A percentile compares a stretch with the other conserved stretches of the same genome.
Conservation (phyloP, 2,113 vertebrate species). For the Lethenteron reissneri region DNA sequence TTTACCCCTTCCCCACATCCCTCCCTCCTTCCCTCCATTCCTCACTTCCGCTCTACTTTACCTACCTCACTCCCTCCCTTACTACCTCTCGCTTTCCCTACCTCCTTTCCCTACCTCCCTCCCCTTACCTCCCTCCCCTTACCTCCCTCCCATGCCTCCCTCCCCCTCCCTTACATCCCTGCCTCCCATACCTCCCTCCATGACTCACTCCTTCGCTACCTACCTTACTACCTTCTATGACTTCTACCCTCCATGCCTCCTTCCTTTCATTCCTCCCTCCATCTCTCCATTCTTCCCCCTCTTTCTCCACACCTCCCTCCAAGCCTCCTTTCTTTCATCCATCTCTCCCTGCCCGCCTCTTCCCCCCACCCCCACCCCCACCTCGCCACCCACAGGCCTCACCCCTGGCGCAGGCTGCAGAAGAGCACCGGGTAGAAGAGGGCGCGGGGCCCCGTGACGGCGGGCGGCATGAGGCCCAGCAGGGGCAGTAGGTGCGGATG, state of each 20-base stretch:
- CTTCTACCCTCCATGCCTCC: not conserved
- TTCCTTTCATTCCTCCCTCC: not conserved
- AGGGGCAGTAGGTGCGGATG: slow-evolving; percentile 71
- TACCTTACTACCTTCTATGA: not conserved
- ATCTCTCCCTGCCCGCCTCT: not conserved
- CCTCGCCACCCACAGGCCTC: not conserved
- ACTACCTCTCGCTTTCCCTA: not conserved
- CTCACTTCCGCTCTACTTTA: too few species aligned
- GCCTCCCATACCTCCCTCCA: not conserved
- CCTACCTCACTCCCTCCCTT: too few species aligned
- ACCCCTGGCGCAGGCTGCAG: slow-evolving; percentile 49
- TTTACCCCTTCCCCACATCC: slow-evolving; percentile 1
- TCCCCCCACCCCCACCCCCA: not conserved
- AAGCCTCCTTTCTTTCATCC: not conserved
- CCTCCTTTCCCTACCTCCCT: not conserved
- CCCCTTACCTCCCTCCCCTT: not conserved
- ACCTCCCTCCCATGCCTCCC: not conserved
- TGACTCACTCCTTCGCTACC: not conserved
- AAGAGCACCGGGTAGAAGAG: slow-evolving; percentile 60
- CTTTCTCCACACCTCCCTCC: not conserved
- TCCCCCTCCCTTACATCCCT: not conserved
- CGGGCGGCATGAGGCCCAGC: slow-evolving; percentile 52
- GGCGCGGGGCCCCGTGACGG: slow-evolving; percentile 34
- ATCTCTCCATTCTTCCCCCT: not conserved
- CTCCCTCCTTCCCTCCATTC: not conserved